Evolutionary conservation across 2,797 vertebrate genomes (phyloP).

Genomic region (Spinibarbus caldwelli): DNA sequence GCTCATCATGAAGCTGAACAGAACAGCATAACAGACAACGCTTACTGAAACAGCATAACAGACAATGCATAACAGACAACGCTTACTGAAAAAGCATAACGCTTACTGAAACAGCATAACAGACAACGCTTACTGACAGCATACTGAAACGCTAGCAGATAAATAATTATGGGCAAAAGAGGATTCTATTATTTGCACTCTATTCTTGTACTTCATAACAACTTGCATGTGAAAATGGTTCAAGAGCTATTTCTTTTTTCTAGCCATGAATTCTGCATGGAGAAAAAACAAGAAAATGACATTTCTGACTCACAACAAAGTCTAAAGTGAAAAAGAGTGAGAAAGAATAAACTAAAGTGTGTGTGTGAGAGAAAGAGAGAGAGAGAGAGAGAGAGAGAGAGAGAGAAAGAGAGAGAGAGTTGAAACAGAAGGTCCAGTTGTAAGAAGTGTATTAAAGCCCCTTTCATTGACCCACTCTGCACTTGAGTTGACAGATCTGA

Average conservation of each 20-base stretch:
- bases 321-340: neutral
- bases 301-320: neutral
- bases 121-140: too few relatives aligned
- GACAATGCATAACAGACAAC: too few relatives aligned
- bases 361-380: neutral
- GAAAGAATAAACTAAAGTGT: neutral
- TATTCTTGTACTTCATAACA: conserved; percentile 14
- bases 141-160: neutral
- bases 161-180: conserved; percentile 26
- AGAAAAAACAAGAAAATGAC: neutral
- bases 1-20: conserved; percentile 10
- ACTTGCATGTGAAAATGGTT: neutral
- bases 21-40: neutral
- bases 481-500: conserved; percentile 44
- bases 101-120: too few relatives aligned
- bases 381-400: neutral
- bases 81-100: too few relatives aligned
- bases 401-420: neutral
- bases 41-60: too few relatives aligned
- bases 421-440: conserved; percentile 24
- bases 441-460: conserved; percentile 31
- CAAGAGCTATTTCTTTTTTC: neutral
- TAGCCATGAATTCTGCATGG: neutral
- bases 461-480: conserved; percentile 40
- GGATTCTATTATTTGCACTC: conserved; percentile 4